Base-by-base conservation (phyloP, 2,888 invertebrate species). In the Teleiodes luculella region DNA sequence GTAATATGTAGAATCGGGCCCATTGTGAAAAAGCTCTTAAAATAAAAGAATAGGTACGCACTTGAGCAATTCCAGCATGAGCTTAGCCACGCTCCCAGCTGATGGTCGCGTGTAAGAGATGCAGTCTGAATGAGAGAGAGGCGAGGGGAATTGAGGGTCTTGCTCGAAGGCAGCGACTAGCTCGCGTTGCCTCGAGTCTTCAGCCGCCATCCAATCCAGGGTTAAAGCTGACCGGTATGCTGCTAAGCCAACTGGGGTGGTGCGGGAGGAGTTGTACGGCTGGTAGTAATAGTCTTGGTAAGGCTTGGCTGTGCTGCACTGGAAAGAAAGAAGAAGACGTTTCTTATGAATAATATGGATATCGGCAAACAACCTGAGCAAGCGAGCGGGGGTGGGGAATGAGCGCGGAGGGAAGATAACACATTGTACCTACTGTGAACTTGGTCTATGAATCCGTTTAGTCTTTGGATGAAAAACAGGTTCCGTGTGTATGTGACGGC, bases 41-140 rank as follows among this genome's bases (percentile, higher is more conserved):
- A n/a, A n/a, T n/a, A 31, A 31, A 11, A 14, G 3, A 51, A 37
- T 6, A 14, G 2, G 36, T 7, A 65, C 73, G 51, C 52, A 86
- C 86, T 76, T 86, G 0, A 86, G 55, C 3, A 86, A 54, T 55
- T 86, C 86, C 62, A 86, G 56, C 80, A 86, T 80, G 1, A 86
- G 68, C 31, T 80, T 69, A 0, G 80, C 85, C 0, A 86, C 73
- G 59, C 83, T 86, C 14, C 83, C 84, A 0, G 83, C 63, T 1
- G 83, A 72, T 0, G 86, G 86, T 41, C 74, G 67, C 0, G 74
- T 63, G 57, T 83, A 83, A 0, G 63, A 64, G 0, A 80, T 76
- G 56, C 86, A 86, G 18, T 85, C 83, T 0, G 79, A 37, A 13
- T 37, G 37, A 24, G 36, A 14, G 71, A 1, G 54, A 0, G 78